phyloP scores from a whole-genome alignment of 2,888 invertebrate species.

The Cheiracanthium punctorium region DNA sequence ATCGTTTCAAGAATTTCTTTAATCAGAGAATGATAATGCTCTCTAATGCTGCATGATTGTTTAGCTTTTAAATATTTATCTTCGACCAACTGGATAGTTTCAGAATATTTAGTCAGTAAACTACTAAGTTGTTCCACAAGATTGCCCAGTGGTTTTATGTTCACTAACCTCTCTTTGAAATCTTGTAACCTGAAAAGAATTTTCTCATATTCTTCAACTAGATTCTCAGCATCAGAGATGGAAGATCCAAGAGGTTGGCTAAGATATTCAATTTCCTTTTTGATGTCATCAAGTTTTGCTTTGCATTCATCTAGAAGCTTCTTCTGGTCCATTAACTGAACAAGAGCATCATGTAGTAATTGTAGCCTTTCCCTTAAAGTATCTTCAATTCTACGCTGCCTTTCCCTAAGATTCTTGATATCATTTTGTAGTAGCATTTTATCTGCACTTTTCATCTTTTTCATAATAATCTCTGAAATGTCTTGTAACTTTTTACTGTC shows the following conservation, averaged over 20 bases:
- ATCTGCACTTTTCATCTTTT: conserved; percentile 87
- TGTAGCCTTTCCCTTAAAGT: conserved; percentile 86
- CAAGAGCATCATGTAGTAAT: conserved; percentile 85
- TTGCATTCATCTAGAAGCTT: conserved; percentile 86
- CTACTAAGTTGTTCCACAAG: conserved; percentile 83
- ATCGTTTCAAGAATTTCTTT: conserved; percentile 92
- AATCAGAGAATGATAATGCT: conserved; percentile 90
- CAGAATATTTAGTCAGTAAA: conserved; percentile 88
- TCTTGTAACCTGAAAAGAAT: conserved; percentile 72
- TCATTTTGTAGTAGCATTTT: conserved; percentile 90
- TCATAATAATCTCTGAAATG: conserved; percentile 84
- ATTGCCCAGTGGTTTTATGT: conserved; percentile 79
- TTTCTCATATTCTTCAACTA: conserved; percentile 78
- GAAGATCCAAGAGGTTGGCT: conserved; percentile 91
- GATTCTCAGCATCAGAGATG: conserved; percentile 91
- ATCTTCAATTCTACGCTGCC: conserved; percentile 81
- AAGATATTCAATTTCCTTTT: conserved; percentile 87
- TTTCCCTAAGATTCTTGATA: conserved; percentile 86
- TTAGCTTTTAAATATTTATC: conserved; percentile 82
- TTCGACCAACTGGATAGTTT: conserved; percentile 88
- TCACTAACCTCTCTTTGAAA: conserved; percentile 76
- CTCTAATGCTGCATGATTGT: conserved; percentile 86
- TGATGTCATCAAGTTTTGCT: conserved; percentile 87
- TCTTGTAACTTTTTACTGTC: conserved; percentile 79
- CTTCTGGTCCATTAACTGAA: conserved; percentile 87